phyloP scores from a whole-genome alignment of 2,797 vertebrate genomes.

The Masticophis lateralis region DNA sequence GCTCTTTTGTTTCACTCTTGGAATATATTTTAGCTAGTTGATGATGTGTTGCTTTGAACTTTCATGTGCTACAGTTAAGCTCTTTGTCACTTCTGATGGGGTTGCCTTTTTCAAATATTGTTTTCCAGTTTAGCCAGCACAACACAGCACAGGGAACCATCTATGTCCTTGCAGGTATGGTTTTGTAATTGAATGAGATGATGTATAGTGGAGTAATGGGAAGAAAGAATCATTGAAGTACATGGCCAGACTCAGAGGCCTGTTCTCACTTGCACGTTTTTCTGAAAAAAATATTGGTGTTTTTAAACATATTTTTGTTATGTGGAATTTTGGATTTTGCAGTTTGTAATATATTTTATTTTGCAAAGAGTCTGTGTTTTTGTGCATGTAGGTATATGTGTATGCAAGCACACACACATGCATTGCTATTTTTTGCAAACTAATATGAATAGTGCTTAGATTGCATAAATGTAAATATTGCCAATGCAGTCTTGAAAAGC shows the following conservation, averaged over 20 bases:
- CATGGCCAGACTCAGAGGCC: neutral
- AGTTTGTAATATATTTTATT: neutral
- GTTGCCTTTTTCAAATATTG: neutral
- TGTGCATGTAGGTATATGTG: neutral
- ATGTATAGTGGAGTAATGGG: neutral
- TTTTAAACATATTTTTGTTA: neutral
- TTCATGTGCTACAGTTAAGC: neutral
- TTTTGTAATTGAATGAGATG: neutral
- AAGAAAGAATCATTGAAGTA: neutral
- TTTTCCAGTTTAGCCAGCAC: neutral
- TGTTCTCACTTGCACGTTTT: neutral
- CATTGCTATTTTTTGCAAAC: neutral
- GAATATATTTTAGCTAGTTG: neutral
- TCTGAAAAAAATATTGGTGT: neutral
- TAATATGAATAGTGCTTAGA: neutral
- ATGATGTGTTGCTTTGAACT: neutral
- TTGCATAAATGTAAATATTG: neutral
- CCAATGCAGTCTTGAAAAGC: conserved; percentile 25
- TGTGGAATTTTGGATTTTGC: neutral
- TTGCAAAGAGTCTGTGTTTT: neutral
- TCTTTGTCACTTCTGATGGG: neutral
- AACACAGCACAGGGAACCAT: neutral
- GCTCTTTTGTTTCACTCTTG: neutral
- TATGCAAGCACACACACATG: neutral
- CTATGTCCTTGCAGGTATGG: neutral